Percentiles rank a stretch among this genome's conserved stretches.
These are phyloP conservation scores for Orientallactaga bullata DNA, from an alignment of 2,113 vertebrate species.

Conservation along the genomic window DNA sequence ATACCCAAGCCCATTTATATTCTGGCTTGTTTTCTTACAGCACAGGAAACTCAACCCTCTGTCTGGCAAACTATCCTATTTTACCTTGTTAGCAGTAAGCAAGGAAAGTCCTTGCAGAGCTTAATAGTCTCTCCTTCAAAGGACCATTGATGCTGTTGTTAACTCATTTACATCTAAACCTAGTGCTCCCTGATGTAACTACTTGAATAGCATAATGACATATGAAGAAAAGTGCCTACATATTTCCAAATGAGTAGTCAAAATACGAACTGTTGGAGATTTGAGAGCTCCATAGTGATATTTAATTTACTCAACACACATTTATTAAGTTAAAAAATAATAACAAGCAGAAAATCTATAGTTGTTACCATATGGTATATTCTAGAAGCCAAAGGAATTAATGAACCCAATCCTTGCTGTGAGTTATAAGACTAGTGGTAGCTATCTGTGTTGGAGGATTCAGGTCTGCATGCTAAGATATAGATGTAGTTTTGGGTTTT, in stretches of 20 bases:
- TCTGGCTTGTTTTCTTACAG: slow-evolving; percentile 32
- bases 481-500: not conserved
- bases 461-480: not conserved
- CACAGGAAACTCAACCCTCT: slow-evolving; percentile 22
- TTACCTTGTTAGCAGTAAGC: slow-evolving; percentile 35
- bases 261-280: not conserved
- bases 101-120: slow-evolving; percentile 15
- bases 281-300: not conserved
- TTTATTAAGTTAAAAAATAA: slow-evolving; percentile 63
- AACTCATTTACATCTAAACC: not conserved
- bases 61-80: not conserved
- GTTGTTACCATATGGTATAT: not conserved
- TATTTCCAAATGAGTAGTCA: not conserved
- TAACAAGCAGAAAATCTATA: not conserved
- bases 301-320: slow-evolving; percentile 46
- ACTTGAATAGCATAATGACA: not conserved
- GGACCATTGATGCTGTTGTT: not conserved
- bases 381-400: not conserved
- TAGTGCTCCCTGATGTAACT: not conserved
- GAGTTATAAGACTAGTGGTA: not conserved
- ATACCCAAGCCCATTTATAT: slow-evolving; percentile 50
- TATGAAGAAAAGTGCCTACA: not conserved
- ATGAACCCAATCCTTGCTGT: not conserved
- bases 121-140: not conserved
- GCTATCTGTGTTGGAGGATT: not conserved